phyloP scores from a whole-genome alignment of 2,888 invertebrate genomes.

The Platycheirus albimanus region DNA sequence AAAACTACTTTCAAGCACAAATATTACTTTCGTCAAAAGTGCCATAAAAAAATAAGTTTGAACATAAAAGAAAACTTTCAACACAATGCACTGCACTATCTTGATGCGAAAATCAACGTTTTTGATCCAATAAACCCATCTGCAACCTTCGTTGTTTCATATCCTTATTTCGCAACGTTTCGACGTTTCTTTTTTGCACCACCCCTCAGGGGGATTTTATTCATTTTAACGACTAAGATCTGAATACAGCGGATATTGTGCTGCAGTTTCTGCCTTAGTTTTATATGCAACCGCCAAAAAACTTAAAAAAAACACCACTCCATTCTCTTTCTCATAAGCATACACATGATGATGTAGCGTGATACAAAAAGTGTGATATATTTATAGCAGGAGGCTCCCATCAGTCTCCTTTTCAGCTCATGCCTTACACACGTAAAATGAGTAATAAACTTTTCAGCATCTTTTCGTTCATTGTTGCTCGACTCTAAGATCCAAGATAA shows the following conservation, averaged over 20 bases:
- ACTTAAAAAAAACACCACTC: not conserved
- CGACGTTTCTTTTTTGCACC: not conserved
- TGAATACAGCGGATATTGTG: slow-evolving; percentile 9
- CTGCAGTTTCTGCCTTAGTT: slow-evolving; percentile 13
- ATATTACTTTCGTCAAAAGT: slow-evolving; percentile 1
- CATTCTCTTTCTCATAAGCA: slow-evolving; percentile 20
- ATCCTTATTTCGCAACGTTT: not conserved
- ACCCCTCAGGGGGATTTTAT: not conserved
- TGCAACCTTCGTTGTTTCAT: not conserved
- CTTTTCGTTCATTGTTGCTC: slow-evolving; percentile 44
- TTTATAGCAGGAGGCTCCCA: slow-evolving; percentile 7
- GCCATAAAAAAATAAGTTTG: slow-evolving; percentile 5
- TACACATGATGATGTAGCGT: not conserved
- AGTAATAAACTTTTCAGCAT: slow-evolving; percentile 64
- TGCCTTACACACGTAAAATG: slow-evolving; percentile 49
- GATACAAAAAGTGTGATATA: slow-evolving; percentile 6
- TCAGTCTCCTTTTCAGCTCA: not conserved
- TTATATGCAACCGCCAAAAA: not conserved
- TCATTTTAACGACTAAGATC: not conserved
- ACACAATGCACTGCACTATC: slow-evolving; percentile 34
- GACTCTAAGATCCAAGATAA: slow-evolving; percentile 46
- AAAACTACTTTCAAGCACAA: not conserved
- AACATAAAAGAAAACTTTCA: slow-evolving; percentile 13
- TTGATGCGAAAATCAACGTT: slow-evolving; percentile 28
- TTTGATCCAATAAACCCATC: no score